Base-by-base conservation (phyloP, 2,797 vertebrate species). In the Toxotes lorentzi region DNA sequence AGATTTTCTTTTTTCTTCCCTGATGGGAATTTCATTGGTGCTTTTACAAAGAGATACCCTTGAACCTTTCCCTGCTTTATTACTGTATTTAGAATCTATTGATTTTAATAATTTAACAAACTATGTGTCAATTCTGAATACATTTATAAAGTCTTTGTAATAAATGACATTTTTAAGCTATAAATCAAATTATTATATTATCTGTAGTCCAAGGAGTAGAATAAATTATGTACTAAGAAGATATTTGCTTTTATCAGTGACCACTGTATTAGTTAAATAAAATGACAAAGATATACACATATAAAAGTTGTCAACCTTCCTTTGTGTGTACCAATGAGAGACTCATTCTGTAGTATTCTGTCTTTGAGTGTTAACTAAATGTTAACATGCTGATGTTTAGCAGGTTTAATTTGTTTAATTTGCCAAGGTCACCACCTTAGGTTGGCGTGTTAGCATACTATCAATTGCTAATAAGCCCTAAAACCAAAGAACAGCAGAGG, bases 131-230 rank as follows among this genome's bases (percentile, higher is more conserved):
- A 84, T 86, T 80, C 69, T 79, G 76, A 70, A 82, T 78, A 53
- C 56, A 66, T 84, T 90, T 87, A 47, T 89, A 78, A 84, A 76
- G 40, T 71, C 38, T 86, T 86, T 91, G 56, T 85, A 85, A 85
- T 82, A 65, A 84, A 78, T 70, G 11, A 78, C 7, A 64, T 81
- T 86, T 87, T 82, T 73, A 75, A 76, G 21, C 69, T 59, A 34
- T 4, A 48, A 61, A 67, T 54, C 1, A 4, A 72, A 72, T 50
- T 0, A 66, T 78, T 30, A 19, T 41, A 56, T 53, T 62, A 70
- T 76, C 43, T 71, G 21, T 59, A 68, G n/a, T 76, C 23, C 9
- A 70, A 76, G 70, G 47, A 64, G 40, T 56, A 58, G 13, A 81
- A 43, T 41, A 27, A 35, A 75, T 70, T 2, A 43, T 76, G 70